These are phyloP conservation scores for Drosophila asahinai DNA, from an alignment of 1,140 invertebrate genomes.

Conservation along the genomic window DNA sequence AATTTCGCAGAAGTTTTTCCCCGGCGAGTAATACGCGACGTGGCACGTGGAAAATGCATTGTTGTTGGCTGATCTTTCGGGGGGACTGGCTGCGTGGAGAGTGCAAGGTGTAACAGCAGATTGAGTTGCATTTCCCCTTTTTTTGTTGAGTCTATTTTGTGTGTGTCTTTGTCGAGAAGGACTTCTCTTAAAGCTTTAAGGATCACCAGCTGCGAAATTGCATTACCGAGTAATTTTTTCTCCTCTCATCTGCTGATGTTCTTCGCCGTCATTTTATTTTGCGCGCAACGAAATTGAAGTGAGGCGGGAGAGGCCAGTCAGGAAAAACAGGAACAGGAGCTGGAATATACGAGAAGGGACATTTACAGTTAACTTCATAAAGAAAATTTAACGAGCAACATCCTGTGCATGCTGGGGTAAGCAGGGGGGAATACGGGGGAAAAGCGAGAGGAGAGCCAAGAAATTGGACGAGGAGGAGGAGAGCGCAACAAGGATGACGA, in stretches of 20 bases:
- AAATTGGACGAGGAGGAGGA: neutral
- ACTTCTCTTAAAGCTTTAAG: slow-evolving; percentile 66
- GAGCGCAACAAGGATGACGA: slow-evolving; percentile 63
- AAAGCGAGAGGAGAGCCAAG: slow-evolving; percentile 1
- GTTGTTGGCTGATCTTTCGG: slow-evolving; percentile 9
- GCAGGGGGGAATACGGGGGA: neutral
- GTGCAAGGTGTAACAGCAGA: slow-evolving; percentile 23
- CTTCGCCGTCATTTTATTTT: slow-evolving; percentile 62
- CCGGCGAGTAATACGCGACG: slow-evolving; percentile 32
- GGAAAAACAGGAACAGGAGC: slow-evolving; percentile 46
- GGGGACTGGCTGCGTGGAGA: too few species aligned
- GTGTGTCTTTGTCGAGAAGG: slow-evolving; percentile 9
- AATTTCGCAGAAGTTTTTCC: slow-evolving; percentile 44
- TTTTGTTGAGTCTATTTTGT: neutral
- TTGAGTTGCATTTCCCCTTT: slow-evolving; percentile 8
- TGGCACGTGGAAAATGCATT: slow-evolving; percentile 67
- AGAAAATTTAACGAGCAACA: slow-evolving; percentile 83
- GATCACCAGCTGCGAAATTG: slow-evolving; percentile 55
- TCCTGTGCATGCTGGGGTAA: slow-evolving; percentile 61
- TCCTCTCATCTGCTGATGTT: slow-evolving; percentile 3
- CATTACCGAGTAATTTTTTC: slow-evolving; percentile 70
- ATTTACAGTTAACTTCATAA: slow-evolving; percentile 83
- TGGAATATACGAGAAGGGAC: slow-evolving; percentile 51
- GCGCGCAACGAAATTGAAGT: slow-evolving; percentile 74
- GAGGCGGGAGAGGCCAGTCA: slow-evolving; percentile 6